These are phyloP conservation scores for Pedicia rivosa DNA, from an alignment of 2,888 invertebrate genomes.

Conservation along the genomic window DNA sequence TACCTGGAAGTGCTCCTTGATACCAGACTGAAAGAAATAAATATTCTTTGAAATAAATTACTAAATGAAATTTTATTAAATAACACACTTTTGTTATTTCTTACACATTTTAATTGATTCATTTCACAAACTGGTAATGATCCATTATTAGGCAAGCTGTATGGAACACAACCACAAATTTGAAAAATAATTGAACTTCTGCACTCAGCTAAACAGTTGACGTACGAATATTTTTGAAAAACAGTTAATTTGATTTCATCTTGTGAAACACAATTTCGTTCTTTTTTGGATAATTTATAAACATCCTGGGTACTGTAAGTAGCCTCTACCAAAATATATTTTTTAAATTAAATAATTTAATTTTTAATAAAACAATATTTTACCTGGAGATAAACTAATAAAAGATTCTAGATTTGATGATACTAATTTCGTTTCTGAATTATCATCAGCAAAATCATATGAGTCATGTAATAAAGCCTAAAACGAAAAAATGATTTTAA, in stretches of 20 bases:
- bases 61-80: constrained; percentile 3
- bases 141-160: constrained; percentile 34
- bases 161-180: constrained; percentile 44
- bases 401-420: constrained; percentile 40
- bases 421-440: constrained; percentile 40
- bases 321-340: constrained; percentile 26
- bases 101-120: constrained; percentile 19
- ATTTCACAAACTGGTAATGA: constrained; percentile 19
- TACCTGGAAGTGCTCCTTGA: constrained; percentile 29
- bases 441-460: constrained; percentile 45
- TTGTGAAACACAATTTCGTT: constrained; percentile 41
- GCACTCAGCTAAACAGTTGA: constrained; percentile 47
- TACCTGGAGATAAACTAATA: constrained; percentile 39
- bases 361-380: too few species aligned
- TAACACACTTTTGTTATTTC: constrained; percentile 21
- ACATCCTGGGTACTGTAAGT: constrained; percentile 43
- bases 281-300: constrained; percentile 29
- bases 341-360: neutral
- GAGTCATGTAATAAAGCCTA: constrained; percentile 48
- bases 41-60: too few species aligned
- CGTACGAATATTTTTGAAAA: constrained; percentile 39
- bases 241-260: constrained; percentile 32
- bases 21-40: neutral
- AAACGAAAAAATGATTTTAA: constrained; percentile 2
- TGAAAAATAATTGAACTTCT: constrained; percentile 31